Evolutionary conservation across 2,888 invertebrate species (phyloP).

Genomic region (Criorhina ranunculi): DNA sequence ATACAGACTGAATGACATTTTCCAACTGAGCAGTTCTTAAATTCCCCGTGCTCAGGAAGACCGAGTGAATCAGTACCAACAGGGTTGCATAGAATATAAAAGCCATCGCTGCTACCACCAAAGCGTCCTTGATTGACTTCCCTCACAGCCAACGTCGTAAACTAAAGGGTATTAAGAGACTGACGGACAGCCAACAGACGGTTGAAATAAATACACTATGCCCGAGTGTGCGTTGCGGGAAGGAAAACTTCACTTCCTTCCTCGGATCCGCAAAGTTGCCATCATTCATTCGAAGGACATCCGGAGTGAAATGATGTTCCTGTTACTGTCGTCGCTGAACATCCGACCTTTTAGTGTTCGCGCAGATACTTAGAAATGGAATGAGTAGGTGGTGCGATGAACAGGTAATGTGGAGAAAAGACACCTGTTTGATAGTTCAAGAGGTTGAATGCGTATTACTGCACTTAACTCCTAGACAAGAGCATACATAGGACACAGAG

Average conservation of each 20-base stretch:
- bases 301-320: conserved; percentile 63
- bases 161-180: neutral
- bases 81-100: conserved; percentile 40
- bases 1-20: conserved; percentile 50
- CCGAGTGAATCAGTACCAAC: conserved; percentile 30
- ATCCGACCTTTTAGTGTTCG: conserved; percentile 40
- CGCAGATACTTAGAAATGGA: neutral
- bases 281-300: conserved; percentile 65
- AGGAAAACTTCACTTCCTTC: conserved; percentile 8
- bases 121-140: conserved; percentile 55
- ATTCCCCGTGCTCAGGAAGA: conserved; percentile 17
- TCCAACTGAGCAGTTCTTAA: conserved; percentile 58
- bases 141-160: conserved; percentile 39
- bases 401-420: neutral
- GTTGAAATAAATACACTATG: conserved; percentile 24
- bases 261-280: conserved; percentile 52
- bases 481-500: neutral
- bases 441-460: conserved; percentile 47
- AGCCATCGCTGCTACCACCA: conserved; percentile 18
- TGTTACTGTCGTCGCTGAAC: conserved; percentile 50
- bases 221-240: conserved; percentile 24
- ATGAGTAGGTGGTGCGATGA: neutral
- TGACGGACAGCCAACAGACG: conserved; percentile 37
- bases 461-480: conserved; percentile 37
- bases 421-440: conserved; percentile 60